These are phyloP conservation scores for Grammomys dolichurus DNA, from an alignment of 2,113 vertebrate species.

Conservation along the genomic window DNA sequence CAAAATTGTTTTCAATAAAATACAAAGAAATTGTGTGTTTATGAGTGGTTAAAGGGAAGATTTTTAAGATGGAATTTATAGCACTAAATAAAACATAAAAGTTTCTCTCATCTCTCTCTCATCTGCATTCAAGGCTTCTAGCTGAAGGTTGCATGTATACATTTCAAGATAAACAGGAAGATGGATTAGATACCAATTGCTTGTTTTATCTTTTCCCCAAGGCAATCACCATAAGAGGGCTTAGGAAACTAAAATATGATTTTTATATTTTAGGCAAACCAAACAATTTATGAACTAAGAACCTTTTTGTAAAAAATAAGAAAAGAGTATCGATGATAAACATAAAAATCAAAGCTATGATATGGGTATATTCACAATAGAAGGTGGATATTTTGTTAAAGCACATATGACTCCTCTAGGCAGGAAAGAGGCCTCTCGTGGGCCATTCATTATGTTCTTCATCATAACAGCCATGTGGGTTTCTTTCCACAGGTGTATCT, in stretches of 20 bases:
- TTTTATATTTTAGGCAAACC: slow-evolving; percentile 27
- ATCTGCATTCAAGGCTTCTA: slow-evolving; percentile 55
- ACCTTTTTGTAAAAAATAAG: background rate
- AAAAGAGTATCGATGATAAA: slow-evolving; percentile 26
- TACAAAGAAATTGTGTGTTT: slow-evolving; percentile 1
- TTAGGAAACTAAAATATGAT: background rate
- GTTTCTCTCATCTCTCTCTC: slow-evolving; percentile 48
- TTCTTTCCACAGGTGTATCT: slow-evolving; percentile 62
- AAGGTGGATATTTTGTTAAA: slow-evolving; percentile 35
- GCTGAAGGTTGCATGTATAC: slow-evolving; percentile 56
- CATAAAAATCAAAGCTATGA: slow-evolving; percentile 19
- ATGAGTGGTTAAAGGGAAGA: slow-evolving; percentile 46
- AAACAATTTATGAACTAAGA: background rate
- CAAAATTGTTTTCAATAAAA: slow-evolving; percentile 59
- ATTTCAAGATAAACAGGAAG: slow-evolving; percentile 76
- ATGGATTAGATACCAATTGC: slow-evolving; percentile 56
- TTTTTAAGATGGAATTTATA: slow-evolving; percentile 67
- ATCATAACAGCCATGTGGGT: background rate
- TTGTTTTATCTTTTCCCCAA: slow-evolving; percentile 48
- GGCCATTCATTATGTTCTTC: background rate
- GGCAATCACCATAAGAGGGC: background rate
- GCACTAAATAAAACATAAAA: slow-evolving; percentile 66
- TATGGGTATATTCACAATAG: slow-evolving; percentile 21
- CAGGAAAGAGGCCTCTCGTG: background rate
- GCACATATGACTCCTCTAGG: background rate